Base-by-base conservation (phyloP, 2,113 vertebrate genomes). In the Chloropsis cyanopogon region DNA sequence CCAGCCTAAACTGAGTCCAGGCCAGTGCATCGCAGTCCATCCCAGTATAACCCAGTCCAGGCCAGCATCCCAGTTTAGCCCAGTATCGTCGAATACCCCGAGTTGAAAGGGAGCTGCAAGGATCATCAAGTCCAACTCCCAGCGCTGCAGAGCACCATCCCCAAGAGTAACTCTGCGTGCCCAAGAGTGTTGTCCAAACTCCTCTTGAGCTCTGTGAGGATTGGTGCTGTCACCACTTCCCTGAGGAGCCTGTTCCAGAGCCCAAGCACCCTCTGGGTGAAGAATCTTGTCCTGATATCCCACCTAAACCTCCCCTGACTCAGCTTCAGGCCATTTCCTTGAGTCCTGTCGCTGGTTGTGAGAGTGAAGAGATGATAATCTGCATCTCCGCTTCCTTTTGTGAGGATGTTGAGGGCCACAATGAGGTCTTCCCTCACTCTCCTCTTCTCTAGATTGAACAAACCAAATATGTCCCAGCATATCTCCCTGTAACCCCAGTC, bases 201-300 rank as follows among this genome's bases (percentile, higher is more conserved):
- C 23, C 24, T 44, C 9, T 5, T 17, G 39, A n/a, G 0, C 11
- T 41, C 24, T 29, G 19, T 14, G 53, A 21, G 46, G 33, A 23
- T 25, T 17, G 12, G 39, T 10, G 33, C 33, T 9, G 26, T n/a
- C 23, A n/a, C 28, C 9, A 4, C 11, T 31, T 47, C 29, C 11
- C 29, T n/a, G 46, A 16, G 11, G 4, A 41, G 24, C 20, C 39
- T 47, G 16, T 53, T 33, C 29, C 63, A 19, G 9, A 9, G 17
- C 41, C 14, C 3, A 12, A 0, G 1, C 29, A 35, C 10, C 6
- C 9, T 54, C 70, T 35, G 21, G 12, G 29, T 47, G 22, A 76
- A 31, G 14, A 61, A 35, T 2, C 6, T 46, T 35, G 15, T 11
- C 6, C 22, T 33, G 15, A 37, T 19, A 42, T 2, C 21, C 26